Conservation (phyloP, 2,888 invertebrate genomes). For the Ennomos erosarius region DNA sequence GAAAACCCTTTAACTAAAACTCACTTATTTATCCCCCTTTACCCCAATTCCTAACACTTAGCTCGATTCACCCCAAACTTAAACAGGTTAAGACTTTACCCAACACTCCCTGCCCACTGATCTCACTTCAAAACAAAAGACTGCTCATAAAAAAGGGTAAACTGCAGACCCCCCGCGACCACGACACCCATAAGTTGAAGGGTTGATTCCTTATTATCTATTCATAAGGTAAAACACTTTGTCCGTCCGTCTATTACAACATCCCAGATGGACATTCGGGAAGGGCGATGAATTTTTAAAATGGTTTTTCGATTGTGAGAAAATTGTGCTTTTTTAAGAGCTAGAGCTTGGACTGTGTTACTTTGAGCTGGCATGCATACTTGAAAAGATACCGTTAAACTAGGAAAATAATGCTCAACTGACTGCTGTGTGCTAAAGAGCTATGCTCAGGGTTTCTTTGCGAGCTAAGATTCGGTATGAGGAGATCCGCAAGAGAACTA, state of each 20-base stretch:
- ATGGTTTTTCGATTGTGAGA: conserved; percentile 49
- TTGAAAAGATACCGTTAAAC: too few species aligned
- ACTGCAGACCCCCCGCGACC: conserved; percentile 43
- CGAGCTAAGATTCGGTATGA: too few species aligned
- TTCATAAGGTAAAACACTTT: conserved; percentile 77
- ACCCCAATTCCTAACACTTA: conserved; percentile 5
- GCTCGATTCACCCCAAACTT: conserved; percentile 12
- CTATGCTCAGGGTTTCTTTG: too few species aligned
- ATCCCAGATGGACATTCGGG: conserved; percentile 48
- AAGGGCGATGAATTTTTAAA: conserved; percentile 70
- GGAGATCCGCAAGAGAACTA: too few species aligned
- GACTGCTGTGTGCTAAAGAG: too few species aligned
- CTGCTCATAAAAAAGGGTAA: conserved; percentile 50
- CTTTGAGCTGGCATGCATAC: too few species aligned
- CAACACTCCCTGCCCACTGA: conserved; percentile 24
- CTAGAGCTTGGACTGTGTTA: conserved; percentile 6
- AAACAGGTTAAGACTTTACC: conserved; percentile 26
- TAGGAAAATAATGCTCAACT: too few species aligned
- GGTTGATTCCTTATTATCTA: conserved; percentile 74
- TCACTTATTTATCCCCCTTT: neutral
- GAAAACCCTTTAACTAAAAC: too few species aligned
- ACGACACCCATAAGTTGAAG: conserved; percentile 60
- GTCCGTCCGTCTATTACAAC: conserved; percentile 67
- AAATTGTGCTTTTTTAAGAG: conserved; percentile 40
- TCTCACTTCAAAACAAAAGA: conserved; percentile 42